Evolutionary conservation across 1,140 invertebrate species (phyloP).

Genomic region (Eueides isabella): DNA sequence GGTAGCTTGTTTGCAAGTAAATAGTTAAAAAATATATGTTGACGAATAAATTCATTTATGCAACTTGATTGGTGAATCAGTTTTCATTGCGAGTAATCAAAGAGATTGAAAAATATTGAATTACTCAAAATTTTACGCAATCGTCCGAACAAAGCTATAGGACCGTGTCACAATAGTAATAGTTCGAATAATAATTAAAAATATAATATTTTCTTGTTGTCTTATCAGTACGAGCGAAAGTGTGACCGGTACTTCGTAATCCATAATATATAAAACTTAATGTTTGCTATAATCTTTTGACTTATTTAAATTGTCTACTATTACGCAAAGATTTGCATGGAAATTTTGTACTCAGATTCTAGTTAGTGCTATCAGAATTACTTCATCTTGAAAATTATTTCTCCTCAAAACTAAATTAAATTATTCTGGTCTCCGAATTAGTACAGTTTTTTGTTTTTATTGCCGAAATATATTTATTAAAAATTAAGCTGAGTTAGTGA

Average conservation of each 20-base stretch:
- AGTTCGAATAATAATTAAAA: conserved; percentile 4
- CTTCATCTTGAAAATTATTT: background rate
- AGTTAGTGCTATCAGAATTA: background rate
- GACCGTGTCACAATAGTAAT: background rate
- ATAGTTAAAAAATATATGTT: background rate
- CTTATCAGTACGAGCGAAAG: background rate
- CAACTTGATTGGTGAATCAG: background rate
- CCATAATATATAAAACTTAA: conserved; percentile 16
- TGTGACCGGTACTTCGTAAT: conserved; percentile 4
- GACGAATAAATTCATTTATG: background rate
- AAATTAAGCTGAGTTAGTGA: no score
- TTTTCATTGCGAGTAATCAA: background rate
- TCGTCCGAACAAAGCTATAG: background rate
- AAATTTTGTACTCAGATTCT: conserved; percentile 14
- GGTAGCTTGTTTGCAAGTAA: background rate
- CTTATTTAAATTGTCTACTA: conserved; percentile 21
- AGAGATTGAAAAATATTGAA: background rate
- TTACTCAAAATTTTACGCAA: background rate
- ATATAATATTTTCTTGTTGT: conserved; percentile 12
- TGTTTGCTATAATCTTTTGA: conserved; percentile 21
- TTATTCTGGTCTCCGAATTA: background rate
- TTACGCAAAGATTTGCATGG: conserved; percentile 16
- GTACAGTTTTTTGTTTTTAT: no score
- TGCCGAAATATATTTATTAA: no score
- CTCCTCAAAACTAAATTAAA: background rate